Base-by-base conservation (phyloP, 1,140 invertebrate species). In the Lordiphosa mommai region DNA sequence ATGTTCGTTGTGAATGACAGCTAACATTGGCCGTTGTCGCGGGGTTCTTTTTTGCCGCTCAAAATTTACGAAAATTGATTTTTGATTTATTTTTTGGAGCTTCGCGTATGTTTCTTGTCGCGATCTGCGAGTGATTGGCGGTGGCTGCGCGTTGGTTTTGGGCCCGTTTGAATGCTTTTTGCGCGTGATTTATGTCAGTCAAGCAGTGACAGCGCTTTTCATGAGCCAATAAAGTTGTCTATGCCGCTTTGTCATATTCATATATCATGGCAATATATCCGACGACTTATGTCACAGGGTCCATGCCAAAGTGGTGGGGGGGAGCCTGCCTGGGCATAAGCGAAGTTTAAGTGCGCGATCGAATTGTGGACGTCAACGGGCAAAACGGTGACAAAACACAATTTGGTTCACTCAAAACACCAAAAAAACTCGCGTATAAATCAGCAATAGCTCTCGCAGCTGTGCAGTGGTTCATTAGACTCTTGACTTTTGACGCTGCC, bases 211-310 rank as follows among this genome's bases (percentile, higher is more conserved):
- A 84, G 77, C 79, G 77, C 79, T 84, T 84, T 84, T 84, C 77
- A 85, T 84, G 77, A 84, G 77, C 77, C 79, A 84, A 84, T 84
- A 84, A 84, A 84, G 77, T 84, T 84, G 77, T 84, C 77, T 68
- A 72, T 85, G 77, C 77, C 79, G 77, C 79, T 84, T 77, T 85
- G 77, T 82, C 77, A 82, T 82, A 84, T 85, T 77, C 79, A 84
- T 85, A 84, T 85, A 84, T 84, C 77, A 84, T 76, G 60, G 61
- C 76, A 68, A 70, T 71, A 46, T 40, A 23, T 8, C 70, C 72
- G 69, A 76, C 63, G 40, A 77, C 77, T 84, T 84, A 84, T 84
- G 77, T 84, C 77, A 84, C 68, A 76, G 76, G 76, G 52, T 49
- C 52, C 43, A 36, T 7, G 30, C 30, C 20, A 8, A 10, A 32